Conservation (phyloP, 1,140 invertebrate species). For the Drosophila mojavensis region DNA sequence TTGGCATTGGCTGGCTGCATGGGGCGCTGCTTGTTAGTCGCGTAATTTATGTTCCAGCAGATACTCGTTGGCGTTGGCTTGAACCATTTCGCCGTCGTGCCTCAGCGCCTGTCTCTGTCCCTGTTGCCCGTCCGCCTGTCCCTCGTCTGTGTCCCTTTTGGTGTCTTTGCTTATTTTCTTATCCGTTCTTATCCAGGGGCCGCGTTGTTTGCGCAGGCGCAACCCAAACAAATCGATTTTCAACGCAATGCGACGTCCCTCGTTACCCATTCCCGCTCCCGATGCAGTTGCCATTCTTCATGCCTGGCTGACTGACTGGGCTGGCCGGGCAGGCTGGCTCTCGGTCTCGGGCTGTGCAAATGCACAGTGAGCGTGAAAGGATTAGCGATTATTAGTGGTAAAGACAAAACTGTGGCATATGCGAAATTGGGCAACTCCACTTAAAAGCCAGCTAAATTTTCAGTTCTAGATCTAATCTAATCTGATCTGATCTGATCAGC, state of each 20-base stretch:
- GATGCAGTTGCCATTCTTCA: conserved; percentile 19
- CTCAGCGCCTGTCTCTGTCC: neutral
- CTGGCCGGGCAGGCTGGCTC: neutral
- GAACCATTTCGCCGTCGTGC: conserved; percentile 43
- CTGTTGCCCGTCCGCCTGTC: neutral
- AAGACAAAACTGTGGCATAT: conserved; percentile 34
- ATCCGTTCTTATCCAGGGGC: conserved; percentile 78
- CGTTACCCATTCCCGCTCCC: conserved; percentile 26
- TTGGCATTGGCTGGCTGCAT: conserved; percentile 46
- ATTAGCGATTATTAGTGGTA: conserved; percentile 75
- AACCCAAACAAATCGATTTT: conserved; percentile 84
- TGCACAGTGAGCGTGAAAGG: conserved; percentile 78
- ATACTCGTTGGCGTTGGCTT: conserved; percentile 81
- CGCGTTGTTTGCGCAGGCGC: conserved; percentile 83
- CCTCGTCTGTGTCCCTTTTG: conserved; percentile 34
- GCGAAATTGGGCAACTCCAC: neutral
- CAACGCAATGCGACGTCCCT: conserved; percentile 72
- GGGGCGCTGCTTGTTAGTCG: conserved; percentile 83
- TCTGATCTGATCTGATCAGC: neutral
- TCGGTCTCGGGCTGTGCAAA: conserved; percentile 33
- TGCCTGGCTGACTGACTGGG: conserved; percentile 6
- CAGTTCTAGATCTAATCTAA: neutral
- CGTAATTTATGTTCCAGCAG: conserved; percentile 83
- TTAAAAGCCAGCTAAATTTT: neutral
- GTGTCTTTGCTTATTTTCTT: conserved; percentile 79